Evolutionary conservation across 2,113 vertebrate species (phyloP), one percentile per base, ranked within the genome.

Genomic region (Festucalex cinctus): DNA sequence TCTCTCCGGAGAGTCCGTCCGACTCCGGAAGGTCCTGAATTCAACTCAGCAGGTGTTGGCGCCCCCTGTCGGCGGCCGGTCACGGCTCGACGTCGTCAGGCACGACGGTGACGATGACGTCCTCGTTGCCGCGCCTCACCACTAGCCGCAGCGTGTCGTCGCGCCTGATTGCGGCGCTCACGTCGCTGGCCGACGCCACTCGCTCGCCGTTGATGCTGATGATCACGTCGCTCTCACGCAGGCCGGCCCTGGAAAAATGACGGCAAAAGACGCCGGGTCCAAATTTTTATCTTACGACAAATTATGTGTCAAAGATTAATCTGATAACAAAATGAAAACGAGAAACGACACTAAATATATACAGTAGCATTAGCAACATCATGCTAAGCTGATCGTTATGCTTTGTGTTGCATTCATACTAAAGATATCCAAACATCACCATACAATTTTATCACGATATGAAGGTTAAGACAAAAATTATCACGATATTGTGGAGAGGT

Each of bases 181-280:
- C 96, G 9, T 98, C 96, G 35, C 84, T 94, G 86, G 95, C 94
- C 0, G 95, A 95, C 60, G 90, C 86, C 85, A 98, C 92, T 0
- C 76, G 89, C 80, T 98, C 91, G 54, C 95, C 94, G n/a, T 98
- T 98, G 88, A 99, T 98, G 91, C 94, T 98, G 85, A 99, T 98
- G 75, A 98, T 98, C 90, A 99, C 92, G 0, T 99, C 97, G 0
- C 93, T 92, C 80, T 97, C 95, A 88, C 93, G 91, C 84, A 99
- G 92, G 20, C 96, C 97, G 0, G 93, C 96, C 0, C 97, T 98
- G 56, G 8, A 43, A 19, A 67, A 43, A 19, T 65, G 28, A 56
- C 14, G 9, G 48, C 5, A 66, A 17, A 22, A 39, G 54, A 26
- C 16, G 26, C 22, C 39, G 2, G 2, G 28, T 32, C 28, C 2